A percentile compares a stretch with the other conserved stretches of the same genome.
phyloP scores from a whole-genome alignment of 2,113 vertebrate species.

The Danio rerio region DNA sequence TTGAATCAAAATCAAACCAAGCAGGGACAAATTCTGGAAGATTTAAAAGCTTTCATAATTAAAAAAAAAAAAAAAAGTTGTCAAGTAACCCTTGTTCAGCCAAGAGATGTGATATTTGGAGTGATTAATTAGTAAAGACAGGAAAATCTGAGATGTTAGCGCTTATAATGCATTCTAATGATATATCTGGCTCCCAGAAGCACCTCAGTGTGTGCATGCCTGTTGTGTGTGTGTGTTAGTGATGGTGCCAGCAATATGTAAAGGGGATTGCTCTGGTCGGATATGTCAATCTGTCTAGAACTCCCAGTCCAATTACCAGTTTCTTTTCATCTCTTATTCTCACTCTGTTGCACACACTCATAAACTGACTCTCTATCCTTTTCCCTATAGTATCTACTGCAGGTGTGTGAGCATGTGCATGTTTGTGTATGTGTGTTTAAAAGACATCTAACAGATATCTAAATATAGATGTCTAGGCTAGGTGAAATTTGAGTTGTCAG shows the following conservation, averaged over 20 bases:
- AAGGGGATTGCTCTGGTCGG: constrained; percentile 56
- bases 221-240: constrained; percentile 16
- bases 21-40: too few species aligned
- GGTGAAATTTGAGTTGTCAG: too few species aligned
- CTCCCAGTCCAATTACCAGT: constrained; percentile 59
- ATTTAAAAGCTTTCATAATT: too few species aligned
- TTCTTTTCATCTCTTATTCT: constrained; percentile 53
- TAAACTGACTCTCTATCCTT: not conserved
- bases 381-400: not conserved
- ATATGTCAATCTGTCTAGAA: constrained; percentile 60
- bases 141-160: constrained; percentile 27
- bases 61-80: too few species aligned
- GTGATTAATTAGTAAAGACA: constrained; percentile 45
- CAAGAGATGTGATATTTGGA: constrained; percentile 9
- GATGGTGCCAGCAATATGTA: constrained; percentile 52
- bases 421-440: not conserved
- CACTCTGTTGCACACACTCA: constrained; percentile 24
- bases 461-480: too few species aligned
- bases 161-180: constrained; percentile 56
- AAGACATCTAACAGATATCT: too few species aligned
- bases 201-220: constrained; percentile 41
- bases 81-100: too few species aligned
- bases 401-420: not conserved
- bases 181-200: constrained; percentile 46
- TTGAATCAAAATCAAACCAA: too few species aligned